phyloP scores from a whole-genome alignment of 2,797 vertebrate species.

The Hafferia zeledoni region DNA sequence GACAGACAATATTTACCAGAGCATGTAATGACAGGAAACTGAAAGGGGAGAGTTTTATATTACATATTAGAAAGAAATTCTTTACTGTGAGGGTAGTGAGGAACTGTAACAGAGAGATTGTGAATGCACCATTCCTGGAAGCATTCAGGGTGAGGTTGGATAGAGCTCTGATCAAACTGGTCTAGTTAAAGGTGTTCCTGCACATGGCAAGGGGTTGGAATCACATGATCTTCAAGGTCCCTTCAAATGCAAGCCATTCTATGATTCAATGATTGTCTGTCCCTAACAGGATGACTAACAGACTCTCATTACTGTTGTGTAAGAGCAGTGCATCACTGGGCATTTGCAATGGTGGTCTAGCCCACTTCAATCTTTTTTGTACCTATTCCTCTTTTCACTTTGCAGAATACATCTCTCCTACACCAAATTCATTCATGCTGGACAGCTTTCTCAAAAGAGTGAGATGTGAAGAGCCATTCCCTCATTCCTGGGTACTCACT shows the following conservation, averaged over 20 bases:
- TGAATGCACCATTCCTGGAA: not conserved
- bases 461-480: not conserved
- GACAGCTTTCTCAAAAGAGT: not conserved
- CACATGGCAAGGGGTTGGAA: too few relatives aligned
- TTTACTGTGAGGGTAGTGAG: not conserved
- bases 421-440: not conserved
- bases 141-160: not conserved
- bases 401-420: fast-evolving
- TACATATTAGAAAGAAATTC: not conserved
- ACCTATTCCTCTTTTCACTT: not conserved
- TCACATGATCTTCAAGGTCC: not conserved
- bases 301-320: not conserved
- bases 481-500: not conserved
- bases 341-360: not conserved
- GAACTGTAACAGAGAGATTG: not conserved
- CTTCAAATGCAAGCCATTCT: not conserved
- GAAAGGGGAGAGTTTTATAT: not conserved
- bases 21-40: not conserved
- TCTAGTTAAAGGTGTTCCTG: not conserved
- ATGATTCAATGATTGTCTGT: not conserved
- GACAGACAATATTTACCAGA: not conserved
- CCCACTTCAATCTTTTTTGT: not conserved
- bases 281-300: not conserved
- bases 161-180: not conserved
- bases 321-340: not conserved